Percentiles rank a stretch among this genome's conserved stretches.
Conservation (phyloP, 2,113 vertebrate genomes). For the Lamprologus sp. region DNA sequence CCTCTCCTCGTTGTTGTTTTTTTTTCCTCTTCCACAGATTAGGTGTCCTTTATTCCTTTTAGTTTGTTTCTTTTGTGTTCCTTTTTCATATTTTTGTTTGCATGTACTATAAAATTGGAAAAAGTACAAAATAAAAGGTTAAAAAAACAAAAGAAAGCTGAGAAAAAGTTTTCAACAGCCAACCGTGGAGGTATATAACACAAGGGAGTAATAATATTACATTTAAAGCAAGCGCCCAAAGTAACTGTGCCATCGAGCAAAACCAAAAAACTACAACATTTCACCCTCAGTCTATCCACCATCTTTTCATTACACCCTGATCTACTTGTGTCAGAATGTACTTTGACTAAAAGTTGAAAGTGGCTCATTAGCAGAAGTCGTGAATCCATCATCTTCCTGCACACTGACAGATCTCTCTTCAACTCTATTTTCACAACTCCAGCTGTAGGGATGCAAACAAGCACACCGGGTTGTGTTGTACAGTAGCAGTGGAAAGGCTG, state of each 20-base stretch:
- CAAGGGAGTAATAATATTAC: background rate
- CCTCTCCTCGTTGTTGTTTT: no score
- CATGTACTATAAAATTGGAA: no score
- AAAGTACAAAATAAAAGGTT: no score
- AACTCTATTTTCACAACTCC: background rate
- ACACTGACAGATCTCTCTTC: background rate
- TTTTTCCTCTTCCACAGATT: no score
- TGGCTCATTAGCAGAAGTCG: constrained; percentile 46
- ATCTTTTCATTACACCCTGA: constrained; percentile 35
- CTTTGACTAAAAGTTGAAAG: constrained; percentile 42
- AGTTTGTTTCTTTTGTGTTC: no score
- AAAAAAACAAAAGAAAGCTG: background rate
- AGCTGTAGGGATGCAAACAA: background rate
- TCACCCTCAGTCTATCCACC: constrained; percentile 28
- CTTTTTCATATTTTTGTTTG: no score
- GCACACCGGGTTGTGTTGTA: background rate
- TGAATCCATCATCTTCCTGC: constrained; percentile 13
- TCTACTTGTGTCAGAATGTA: constrained; percentile 37
- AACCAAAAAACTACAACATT: background rate
- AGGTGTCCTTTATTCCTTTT: no score
- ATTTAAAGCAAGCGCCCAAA: background rate
- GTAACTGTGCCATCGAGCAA: background rate
- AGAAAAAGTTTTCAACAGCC: background rate
- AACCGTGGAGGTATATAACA: background rate
- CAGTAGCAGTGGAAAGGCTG: background rate